Base-by-base conservation (phyloP, 2,797 vertebrate genomes). In the Chrosomus eos region DNA sequence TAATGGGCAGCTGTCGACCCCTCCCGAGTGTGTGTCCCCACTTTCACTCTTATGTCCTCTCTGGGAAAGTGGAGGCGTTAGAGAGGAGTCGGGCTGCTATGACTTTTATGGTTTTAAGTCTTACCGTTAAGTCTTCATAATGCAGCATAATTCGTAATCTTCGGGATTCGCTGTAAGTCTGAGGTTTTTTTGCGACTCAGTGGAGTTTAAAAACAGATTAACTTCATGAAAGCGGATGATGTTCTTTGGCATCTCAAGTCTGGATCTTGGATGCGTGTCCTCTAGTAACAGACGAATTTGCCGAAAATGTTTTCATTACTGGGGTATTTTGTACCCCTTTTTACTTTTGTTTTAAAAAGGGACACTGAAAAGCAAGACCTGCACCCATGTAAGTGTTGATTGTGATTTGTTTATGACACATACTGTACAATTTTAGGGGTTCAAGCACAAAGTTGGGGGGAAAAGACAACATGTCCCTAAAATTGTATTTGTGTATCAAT, bases 271-370 rank as follows among this genome's bases (percentile, higher is more conserved):
- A 64, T 58, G 38, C 13, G 55, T 23, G 76, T 80, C 43, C 21
- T 75, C 10, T 14, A 55, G 43, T 81, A 85, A 84, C 74, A 5
- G 70, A 14, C 4, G 0, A 33, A 23, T 51, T 87, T 48, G 64
- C 84, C 23, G 83, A 89, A 40, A 48, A 89, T 94, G 91, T 92
- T 91, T 90, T 89, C 91, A 5, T 14, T 94, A 40, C 88, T 94
- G 88, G 90, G 85, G 86, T 88, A 92, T 86, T 91, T 81, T n/a
- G 67, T 91, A 7, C 89, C 91, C 60, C 93, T 95, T 80, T 87
- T 94, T 88, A 90, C 86, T 3, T 89, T 92, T 84, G 87, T 92
- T 89, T 89, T 91, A 88, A 92, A 94, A 92, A 92, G 91, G 85
- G 90, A 88, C 72, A 62, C 68, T 79, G 85, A 75, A 81, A 89